Base-by-base conservation (phyloP, 2,113 vertebrate species). In the Nanorana parkeri region DNA sequence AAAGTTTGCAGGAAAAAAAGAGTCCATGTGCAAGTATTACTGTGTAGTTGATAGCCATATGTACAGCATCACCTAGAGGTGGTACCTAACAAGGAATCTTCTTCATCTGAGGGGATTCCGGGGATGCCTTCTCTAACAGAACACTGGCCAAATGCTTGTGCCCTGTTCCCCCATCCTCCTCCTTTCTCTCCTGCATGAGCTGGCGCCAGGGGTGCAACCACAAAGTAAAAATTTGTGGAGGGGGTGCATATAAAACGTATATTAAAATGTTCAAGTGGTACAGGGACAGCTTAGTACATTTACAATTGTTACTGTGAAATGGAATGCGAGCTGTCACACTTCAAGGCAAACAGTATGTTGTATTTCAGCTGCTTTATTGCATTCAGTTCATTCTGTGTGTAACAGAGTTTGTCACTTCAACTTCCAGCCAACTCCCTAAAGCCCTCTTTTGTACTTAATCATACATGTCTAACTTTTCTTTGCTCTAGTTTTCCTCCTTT, bases 191-290 rank as follows among this genome's bases (percentile, higher is more conserved):
- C 41, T 68, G 20, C 26, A 2, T 66, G 75, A 77, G 75, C 61
- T 65, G 76, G 63, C 63, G 76, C 76, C 76, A 78, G 63, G 76
- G 76, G 76, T 28, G 65, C 77, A 79, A 56, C 51, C 28, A 41
- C 77, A 17, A 58, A 29, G 58, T 41, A 17, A 20, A 78, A 47
- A 24, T 68, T 68, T 56, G 77, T 52, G 77, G 28, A 58, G 64
- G 65, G 77, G 52, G 52, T 66, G 52, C n/a, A 21, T 68, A 51
- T 5, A 47, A 68, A 20, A 68, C 20, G 67, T 47, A 8, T 68
- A 23, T 54, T 56, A 36, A 68, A 79, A 52, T 58, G 26, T 78
- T 36, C 41, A 15, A 21, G 21, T 78, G 20, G 20, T 54, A 54
- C 11, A 68, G 17, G 47, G 51, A n/a, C 11, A 55, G n/a, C 52